Base-by-base conservation (phyloP, 2,113 vertebrate species). In the Benitochromis conjunctus region DNA sequence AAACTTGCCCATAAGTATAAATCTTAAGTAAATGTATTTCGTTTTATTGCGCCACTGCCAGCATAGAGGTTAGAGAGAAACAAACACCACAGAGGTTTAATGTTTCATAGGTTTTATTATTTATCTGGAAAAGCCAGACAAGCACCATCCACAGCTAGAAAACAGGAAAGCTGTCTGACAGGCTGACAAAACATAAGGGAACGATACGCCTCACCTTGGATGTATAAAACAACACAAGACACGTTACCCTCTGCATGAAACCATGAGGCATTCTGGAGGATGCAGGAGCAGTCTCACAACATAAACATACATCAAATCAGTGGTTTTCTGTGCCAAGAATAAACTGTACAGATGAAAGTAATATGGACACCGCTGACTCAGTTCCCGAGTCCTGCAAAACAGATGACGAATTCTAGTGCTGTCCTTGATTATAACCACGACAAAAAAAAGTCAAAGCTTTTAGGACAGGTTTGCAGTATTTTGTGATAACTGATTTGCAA, bases 31-130 rank as follows among this genome's bases (percentile, higher is more conserved):
- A 57, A 34, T 7, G 2, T 9, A 48, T 34, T 36, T 21, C 0
- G 0, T 29, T 58, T 19, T 60, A 69, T 38, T 51, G 16, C 3
- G 1, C 24, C 3, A 76, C 26, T 34, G 26, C 26, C 46, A 76
- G 18, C 26, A 76, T 31, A 76, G 10, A 13, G 71, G 18, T 84
- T 1, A 19, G 7, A 80, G 29, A 7, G 12, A 81, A 8, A 56
- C 14, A 77, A 66, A 60, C 24, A 79, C 62, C 38, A 80, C 18
- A 51, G 6, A 51, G 53, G 29, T 29, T 78, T 62, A 81, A 79
- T 88, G 62, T 87, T 89, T 82, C 19, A 88, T 77, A 11, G 1
- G 14, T 84, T 91, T 93, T 89, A 92, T 93, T 91, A 76, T 90
- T 91, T 91, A 54, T 82, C 31, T 91, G 88, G 79, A 93, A 90